Evolutionary conservation across 2,888 invertebrate species (phyloP), one percentile per base, ranked within the genome.

Genomic region (Eudasyphora cyanicolor): DNA sequence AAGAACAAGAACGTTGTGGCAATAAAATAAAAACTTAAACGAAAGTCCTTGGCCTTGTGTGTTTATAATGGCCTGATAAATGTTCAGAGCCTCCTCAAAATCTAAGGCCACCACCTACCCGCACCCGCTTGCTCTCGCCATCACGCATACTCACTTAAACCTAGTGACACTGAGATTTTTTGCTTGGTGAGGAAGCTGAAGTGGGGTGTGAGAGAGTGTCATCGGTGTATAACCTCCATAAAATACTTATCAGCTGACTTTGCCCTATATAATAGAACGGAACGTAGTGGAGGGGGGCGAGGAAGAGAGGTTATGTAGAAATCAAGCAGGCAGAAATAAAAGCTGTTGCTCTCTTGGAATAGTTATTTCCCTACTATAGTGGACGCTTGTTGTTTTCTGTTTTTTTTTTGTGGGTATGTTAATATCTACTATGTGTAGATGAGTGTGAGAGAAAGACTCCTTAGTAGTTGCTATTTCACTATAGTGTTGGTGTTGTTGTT

Each of bases 41-140:
- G 38, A 73, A 81, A 79, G 81, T 79, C 84, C 84, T 84, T 84
- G 81, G 78, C 84, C 84, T 82, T 81, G 84, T 78, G 67, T 78
- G 38, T 69, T 84, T 76, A 76, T 76, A 60, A 81, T 79, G 73
- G 84, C 81, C 78, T 81, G 81, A 76, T 79, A 81, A 78, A 77
- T 84, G 24, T 21, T 42, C 38, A 21, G 17, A 24, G 24, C 24
- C 67, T 67, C 21, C 42, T n/a, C 38, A 8, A 21, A 67, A 21
- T 21, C 29, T 32, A 62, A 42, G 21, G 14, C 17, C 54, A 6
- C 32, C 32, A 19, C 21, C 54, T 54, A 54, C 54, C 60, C n/a
- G n/a, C n/a, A n/a, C n/a, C n/a, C n/a, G n/a, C n/a, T n/a, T n/a
- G 10, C 51, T 10, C 51, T 6, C 51, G 12, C 62, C 35, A 38